Evolutionary conservation across 2,797 vertebrate genomes (phyloP).

Genomic region (Acestrorhynchus altus): DNA sequence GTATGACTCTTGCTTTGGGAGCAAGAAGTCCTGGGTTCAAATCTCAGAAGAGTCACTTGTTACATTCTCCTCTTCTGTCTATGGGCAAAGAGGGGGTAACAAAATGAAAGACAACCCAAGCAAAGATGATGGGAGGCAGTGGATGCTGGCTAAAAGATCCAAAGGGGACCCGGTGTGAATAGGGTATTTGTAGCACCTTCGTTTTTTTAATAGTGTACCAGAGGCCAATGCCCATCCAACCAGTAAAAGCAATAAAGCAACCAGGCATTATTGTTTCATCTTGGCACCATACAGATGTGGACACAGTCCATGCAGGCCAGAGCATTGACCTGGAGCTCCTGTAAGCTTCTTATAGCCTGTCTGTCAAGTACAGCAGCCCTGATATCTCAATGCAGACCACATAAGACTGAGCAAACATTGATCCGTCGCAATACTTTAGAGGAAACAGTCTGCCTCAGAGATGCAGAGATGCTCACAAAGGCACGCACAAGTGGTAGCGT

Average conservation of each 20-base stretch:
- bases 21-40: too few species aligned
- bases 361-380: slow-evolving; percentile 53
- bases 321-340: slow-evolving; percentile 32
- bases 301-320: slow-evolving; percentile 32
- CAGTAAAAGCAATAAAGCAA: slow-evolving; percentile 30
- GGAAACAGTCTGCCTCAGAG: slow-evolving; percentile 9
- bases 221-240: neutral
- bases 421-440: slow-evolving; percentile 43
- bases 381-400: slow-evolving; percentile 59
- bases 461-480: neutral
- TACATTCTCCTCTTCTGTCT: too few species aligned
- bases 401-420: slow-evolving; percentile 48
- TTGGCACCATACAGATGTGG: slow-evolving; percentile 40
- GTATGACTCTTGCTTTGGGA: too few species aligned
- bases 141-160: too few species aligned
- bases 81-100: too few species aligned
- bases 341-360: slow-evolving; percentile 61
- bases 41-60: too few species aligned
- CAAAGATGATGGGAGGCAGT: too few species aligned
- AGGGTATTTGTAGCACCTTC: too few species aligned
- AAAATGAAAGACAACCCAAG: too few species aligned
- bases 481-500: neutral
- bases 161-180: too few species aligned
- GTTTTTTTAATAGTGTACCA: too few species aligned
- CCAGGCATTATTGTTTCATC: slow-evolving; percentile 25